Percentiles rank a stretch among this genome's conserved stretches.
Evolutionary conservation across 92 coral and sea anemone species (phyloP).

Genomic region (Parazoanthus darwini): DNA sequence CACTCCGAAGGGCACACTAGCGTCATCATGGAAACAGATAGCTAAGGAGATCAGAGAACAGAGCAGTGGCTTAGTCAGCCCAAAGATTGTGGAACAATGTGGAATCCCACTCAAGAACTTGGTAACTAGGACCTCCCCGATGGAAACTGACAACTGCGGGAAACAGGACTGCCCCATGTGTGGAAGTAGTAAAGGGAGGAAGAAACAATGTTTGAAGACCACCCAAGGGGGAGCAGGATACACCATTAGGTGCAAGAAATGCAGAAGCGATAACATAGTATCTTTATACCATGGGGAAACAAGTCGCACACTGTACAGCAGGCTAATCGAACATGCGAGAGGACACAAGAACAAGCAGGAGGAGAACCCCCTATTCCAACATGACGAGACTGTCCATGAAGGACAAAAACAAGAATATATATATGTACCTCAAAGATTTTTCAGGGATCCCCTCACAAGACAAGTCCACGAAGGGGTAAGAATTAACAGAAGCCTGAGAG

Average conservation of each 20-base stretch:
- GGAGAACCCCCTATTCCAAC: too few relatives aligned
- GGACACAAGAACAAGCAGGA: too few relatives aligned
- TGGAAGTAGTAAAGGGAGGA: background rate
- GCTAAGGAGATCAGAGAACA: constrained; percentile 30
- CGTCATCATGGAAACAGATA: constrained; percentile 29
- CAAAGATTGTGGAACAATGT: constrained; percentile 33
- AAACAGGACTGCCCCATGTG: constrained; percentile 11
- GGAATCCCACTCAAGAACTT: constrained; percentile 15
- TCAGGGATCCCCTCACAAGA: too few relatives aligned
- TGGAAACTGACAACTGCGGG: constrained; percentile 4
- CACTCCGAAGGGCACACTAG: background rate
- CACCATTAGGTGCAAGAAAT: constrained; percentile 11
- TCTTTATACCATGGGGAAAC: constrained; percentile 25
- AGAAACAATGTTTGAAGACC: too few relatives aligned
- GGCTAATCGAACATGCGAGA: too few relatives aligned
- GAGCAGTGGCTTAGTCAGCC: constrained; percentile 26
- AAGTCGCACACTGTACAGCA: background rate
- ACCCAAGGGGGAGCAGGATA: constrained; percentile 1
- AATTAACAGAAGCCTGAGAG: too few relatives aligned
- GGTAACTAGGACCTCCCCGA: constrained; percentile 10
- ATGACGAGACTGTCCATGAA: too few relatives aligned
- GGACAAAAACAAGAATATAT: too few relatives aligned
- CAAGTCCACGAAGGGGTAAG: too few relatives aligned
- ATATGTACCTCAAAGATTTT: too few relatives aligned
- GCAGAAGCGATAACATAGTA: constrained; percentile 6